phyloP scores from a whole-genome alignment of 1,140 invertebrate genomes.

The Bombus picipes region DNA sequence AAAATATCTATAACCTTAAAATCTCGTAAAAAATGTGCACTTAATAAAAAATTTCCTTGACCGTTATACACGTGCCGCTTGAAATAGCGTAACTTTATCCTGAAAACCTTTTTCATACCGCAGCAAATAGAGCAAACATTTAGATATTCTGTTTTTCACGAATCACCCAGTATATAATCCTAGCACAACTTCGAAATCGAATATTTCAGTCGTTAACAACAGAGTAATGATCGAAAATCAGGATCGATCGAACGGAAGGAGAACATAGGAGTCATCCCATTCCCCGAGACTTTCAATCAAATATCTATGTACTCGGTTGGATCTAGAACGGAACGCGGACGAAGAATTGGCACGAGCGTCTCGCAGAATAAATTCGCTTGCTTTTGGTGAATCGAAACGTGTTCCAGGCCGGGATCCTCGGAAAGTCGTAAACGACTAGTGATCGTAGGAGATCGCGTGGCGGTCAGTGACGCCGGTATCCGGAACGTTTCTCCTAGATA shows the following conservation, averaged over 20 bases:
- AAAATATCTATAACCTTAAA: too few relatives aligned
- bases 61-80: too few relatives aligned
- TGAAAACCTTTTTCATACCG: too few relatives aligned
- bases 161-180: background rate
- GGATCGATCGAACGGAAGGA: background rate
- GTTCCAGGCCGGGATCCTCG: constrained; percentile 1
- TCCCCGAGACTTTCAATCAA: constrained; percentile 19
- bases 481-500: constrained; percentile 40
- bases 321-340: background rate
- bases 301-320: background rate
- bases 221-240: background rate
- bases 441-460: background rate
- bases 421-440: constrained; percentile 27
- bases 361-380: constrained; percentile 21
- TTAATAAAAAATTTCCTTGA: too few relatives aligned
- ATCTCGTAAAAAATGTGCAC: too few relatives aligned
- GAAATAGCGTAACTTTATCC: too few relatives aligned
- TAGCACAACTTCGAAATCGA: background rate
- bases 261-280: background rate
- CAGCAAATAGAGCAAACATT: too few relatives aligned
- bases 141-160: too few relatives aligned
- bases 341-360: constrained; percentile 18
- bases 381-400: constrained; percentile 15
- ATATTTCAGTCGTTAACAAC: background rate
- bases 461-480: constrained; percentile 23